Evolutionary conservation across 1,140 invertebrate species (phyloP).

Genomic region (Lasaia peninsularis): DNA sequence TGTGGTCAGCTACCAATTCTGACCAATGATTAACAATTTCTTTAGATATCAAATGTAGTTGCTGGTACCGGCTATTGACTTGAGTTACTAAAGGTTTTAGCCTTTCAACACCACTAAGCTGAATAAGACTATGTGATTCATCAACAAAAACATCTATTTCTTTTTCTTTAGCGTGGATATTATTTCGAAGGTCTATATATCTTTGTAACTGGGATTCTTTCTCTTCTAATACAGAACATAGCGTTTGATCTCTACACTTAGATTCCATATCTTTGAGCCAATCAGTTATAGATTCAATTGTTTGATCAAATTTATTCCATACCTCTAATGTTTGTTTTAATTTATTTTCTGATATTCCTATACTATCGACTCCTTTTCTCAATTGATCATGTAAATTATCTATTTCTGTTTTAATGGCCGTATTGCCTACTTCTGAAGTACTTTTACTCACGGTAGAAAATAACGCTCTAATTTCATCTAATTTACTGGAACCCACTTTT

Average conservation of each 20-base stretch:
- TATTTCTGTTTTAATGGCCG: slow-evolving; percentile 86
- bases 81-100: slow-evolving; percentile 93
- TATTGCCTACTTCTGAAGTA: slow-evolving; percentile 88
- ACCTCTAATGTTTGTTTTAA: slow-evolving; percentile 86
- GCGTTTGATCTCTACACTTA: slow-evolving; percentile 89
- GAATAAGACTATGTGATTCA: slow-evolving; percentile 90
- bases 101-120: slow-evolving; percentile 89
- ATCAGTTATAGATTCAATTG: slow-evolving; percentile 86
- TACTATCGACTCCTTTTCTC: slow-evolving; percentile 81
- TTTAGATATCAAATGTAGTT: slow-evolving; percentile 89
- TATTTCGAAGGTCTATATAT: slow-evolving; percentile 85
- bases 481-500: slow-evolving; percentile 83
- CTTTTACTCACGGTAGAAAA: slow-evolving; percentile 85
- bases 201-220: slow-evolving; percentile 87
- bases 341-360: slow-evolving; percentile 81
- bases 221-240: slow-evolving; percentile 88
- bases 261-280: slow-evolving; percentile 92
- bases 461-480: slow-evolving; percentile 84
- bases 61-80: slow-evolving; percentile 92
- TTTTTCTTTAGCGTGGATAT: slow-evolving; percentile 86
- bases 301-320: slow-evolving; percentile 93
- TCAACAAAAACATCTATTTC: slow-evolving; percentile 94
- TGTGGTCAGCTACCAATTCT: slow-evolving; percentile 90
- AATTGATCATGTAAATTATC: slow-evolving; percentile 82
- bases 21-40: slow-evolving; percentile 93